Base-by-base conservation (phyloP, 30 jellyfish, hydroid and myxozoan genomes). In the Turritopsis rubra region DNA sequence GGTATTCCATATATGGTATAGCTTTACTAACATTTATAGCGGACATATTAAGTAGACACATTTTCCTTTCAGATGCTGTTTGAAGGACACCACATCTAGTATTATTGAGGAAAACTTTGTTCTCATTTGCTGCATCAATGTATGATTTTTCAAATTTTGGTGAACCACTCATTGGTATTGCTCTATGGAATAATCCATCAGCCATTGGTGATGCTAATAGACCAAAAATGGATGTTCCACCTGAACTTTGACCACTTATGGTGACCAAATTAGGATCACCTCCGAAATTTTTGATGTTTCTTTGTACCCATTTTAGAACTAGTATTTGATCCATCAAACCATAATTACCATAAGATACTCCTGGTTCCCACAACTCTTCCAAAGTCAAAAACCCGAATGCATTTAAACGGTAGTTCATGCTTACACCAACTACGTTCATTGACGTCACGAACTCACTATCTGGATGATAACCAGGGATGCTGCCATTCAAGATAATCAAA, bases 321-420 rank as follows among this genome's bases (percentile, higher is more conserved):
- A 85, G 72, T 18, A 86, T 86, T 76, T 90, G 97, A 80, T 90
- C 97, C 95, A 90, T 80, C 29, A 90, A 82, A 1, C 97, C 97
- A 83, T 79, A 90, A 73, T 90, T 90, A 0, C 95, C 95, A 20
- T 93, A 81, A 1, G 95, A 65, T n/a, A 30, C 77, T 16, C 72
- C 73, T 18, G 78, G 31, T 70, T 31, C 30, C 30, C 93, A 81
- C 53, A 90, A 75, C 25, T 52, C 95, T 65, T 86, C 87, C 65
- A 90, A 72, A 21, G 96, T 83, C 66, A 90, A 72, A 54, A 85
- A 90, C 1, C 97, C 97, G 71, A 90, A 90, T 16, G 95, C 97
- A 81, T 86, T 90, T 28, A 90, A 82, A 52, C 97, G 79, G 52
- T 90, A 90, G 75, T 82, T 90, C 80, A 90, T 81, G 82, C 89